Evolutionary conservation across 2,113 vertebrate species (phyloP).

Genomic region (Ahaetulla prasina): DNA sequence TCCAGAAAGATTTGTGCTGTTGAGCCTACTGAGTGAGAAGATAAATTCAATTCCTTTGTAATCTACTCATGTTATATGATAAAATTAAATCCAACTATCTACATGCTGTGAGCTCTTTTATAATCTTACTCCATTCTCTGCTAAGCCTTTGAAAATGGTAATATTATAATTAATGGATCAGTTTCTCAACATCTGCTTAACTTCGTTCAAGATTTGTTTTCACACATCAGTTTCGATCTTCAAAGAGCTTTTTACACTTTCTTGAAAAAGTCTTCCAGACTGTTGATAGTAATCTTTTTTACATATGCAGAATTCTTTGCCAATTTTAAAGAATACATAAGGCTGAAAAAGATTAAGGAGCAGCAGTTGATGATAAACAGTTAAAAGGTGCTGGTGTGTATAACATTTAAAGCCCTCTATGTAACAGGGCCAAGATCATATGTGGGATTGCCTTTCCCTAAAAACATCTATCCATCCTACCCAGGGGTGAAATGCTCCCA

Average conservation of each 20-base stretch:
- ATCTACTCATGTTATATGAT: conserved; percentile 46
- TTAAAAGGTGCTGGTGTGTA: conserved; percentile 26
- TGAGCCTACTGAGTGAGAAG: conserved; percentile 43
- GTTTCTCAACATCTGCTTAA: conserved; percentile 62
- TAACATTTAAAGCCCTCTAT: neutral
- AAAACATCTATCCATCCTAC: neutral
- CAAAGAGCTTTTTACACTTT: conserved; percentile 50
- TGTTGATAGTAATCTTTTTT: conserved; percentile 43
- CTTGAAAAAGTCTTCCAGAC: conserved; percentile 56
- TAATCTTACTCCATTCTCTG: conserved; percentile 43
- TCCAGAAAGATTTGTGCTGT: neutral
- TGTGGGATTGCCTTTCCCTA: neutral
- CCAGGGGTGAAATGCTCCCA: too few relatives aligned
- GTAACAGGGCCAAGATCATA: neutral
- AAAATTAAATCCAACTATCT: conserved; percentile 54
- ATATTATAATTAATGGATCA: conserved; percentile 69
- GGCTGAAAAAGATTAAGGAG: conserved; percentile 49
- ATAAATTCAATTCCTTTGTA: conserved; percentile 55
- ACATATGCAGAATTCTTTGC: conserved; percentile 35
- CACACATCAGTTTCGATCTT: conserved; percentile 41
- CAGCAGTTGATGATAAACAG: conserved; percentile 46
- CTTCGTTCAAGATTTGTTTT: conserved; percentile 60
- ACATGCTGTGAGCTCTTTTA: conserved; percentile 50
- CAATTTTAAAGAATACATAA: conserved; percentile 49
- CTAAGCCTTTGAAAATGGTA: conserved; percentile 61